Evolutionary conservation across 2,797 vertebrate genomes (phyloP).

Genomic region (Hephaestus fuliginosus): DNA sequence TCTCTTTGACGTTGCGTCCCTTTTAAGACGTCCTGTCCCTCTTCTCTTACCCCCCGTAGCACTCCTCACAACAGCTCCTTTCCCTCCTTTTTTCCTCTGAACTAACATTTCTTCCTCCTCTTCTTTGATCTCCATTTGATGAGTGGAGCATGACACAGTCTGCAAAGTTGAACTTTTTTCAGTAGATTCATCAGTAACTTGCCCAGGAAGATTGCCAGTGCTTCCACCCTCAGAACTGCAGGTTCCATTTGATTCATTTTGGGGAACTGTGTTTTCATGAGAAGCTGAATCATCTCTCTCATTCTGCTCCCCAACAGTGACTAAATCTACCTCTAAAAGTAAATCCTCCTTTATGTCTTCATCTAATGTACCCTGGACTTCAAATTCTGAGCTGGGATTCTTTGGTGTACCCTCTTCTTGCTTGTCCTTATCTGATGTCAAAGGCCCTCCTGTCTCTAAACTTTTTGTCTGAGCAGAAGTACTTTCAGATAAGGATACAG

Average conservation of each 20-base stretch:
- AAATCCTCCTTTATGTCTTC: slow-evolving; percentile 84
- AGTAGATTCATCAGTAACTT: slow-evolving; percentile 35
- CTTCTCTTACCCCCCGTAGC: slow-evolving; percentile 40
- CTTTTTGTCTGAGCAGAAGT: slow-evolving; percentile 35
- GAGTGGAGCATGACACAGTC: slow-evolving; percentile 72
- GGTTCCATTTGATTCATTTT: slow-evolving; percentile 41
- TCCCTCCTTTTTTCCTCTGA: slow-evolving; percentile 65
- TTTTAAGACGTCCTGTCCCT: slow-evolving; percentile 50
- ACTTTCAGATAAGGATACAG: slow-evolving; percentile 27
- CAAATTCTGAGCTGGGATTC: slow-evolving; percentile 44
- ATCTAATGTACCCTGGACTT: slow-evolving; percentile 54
- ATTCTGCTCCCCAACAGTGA: slow-evolving; percentile 82
- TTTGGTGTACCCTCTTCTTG: slow-evolving; percentile 12
- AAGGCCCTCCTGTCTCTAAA: slow-evolving; percentile 33
- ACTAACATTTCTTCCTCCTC: slow-evolving; percentile 82
- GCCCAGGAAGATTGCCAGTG: slow-evolving; percentile 11
- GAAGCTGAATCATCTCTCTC: slow-evolving; percentile 57
- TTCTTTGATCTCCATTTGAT: slow-evolving; percentile 79
- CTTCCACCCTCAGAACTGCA: slow-evolving; percentile 19
- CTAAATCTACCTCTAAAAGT: slow-evolving; percentile 82
- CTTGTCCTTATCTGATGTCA: slow-evolving; percentile 33
- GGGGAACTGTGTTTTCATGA: slow-evolving; percentile 33
- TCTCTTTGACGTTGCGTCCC: slow-evolving; percentile 48
- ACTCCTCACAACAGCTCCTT: slow-evolving; percentile 15
- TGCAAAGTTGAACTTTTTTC: slow-evolving; percentile 54